Conservation (phyloP, 2,113 vertebrate species). For the Chionis minor region DNA sequence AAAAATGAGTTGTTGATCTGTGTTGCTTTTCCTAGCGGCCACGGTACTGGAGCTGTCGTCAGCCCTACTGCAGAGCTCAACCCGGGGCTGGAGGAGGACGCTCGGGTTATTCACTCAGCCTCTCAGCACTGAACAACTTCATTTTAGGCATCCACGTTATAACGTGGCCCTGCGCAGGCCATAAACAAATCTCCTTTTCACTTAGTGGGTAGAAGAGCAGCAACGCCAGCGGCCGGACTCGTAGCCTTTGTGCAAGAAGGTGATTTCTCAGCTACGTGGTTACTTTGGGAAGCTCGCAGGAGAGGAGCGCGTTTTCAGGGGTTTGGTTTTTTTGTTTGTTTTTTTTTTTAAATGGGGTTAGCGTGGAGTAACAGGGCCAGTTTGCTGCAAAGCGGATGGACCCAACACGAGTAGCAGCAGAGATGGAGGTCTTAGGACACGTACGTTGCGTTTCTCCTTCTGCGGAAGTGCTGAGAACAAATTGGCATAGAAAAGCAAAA, state of each 20-base stretch:
- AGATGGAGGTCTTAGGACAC: neutral
- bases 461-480: neutral
- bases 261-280: accelerated
- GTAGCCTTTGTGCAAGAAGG: neutral
- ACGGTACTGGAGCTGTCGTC: neutral
- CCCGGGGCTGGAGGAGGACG: neutral
- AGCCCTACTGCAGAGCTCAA: neutral
- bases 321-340: too few relatives aligned
- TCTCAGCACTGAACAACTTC: neutral
- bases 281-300: neutral
- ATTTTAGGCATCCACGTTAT: neutral
- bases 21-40: conserved; percentile 1
- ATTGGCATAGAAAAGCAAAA: neutral
- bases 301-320: neutral
- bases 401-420: neutral
- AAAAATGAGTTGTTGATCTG: conserved; percentile 35
- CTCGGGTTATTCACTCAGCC: accelerated
- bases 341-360: neutral
- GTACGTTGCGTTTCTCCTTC: neutral
- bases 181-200: neutral
- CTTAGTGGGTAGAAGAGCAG: neutral
- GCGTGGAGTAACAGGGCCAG: neutral
- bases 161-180: neutral
- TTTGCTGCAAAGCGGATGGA: neutral
- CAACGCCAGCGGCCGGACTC: neutral